phyloP scores from a whole-genome alignment of 2,113 vertebrate genomes.

The Nymphicus hollandicus region DNA sequence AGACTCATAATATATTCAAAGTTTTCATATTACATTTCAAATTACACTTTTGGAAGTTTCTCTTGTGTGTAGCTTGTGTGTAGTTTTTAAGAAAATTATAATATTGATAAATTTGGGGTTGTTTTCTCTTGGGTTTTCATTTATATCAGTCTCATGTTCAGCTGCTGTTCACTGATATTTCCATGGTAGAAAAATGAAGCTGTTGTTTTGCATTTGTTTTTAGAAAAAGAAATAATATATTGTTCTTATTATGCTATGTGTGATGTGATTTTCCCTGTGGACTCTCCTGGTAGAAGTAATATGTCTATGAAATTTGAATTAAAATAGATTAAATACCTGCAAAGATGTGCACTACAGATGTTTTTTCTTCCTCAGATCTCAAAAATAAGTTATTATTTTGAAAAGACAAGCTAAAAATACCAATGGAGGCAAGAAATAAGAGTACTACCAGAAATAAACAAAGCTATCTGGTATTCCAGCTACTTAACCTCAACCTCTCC shows the following conservation, averaged over 20 bases:
- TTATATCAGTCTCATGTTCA: slow-evolving; percentile 22
- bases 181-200: slow-evolving; percentile 9
- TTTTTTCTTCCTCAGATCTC: not conserved
- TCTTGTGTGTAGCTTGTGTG: not conserved
- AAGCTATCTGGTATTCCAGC: not conserved
- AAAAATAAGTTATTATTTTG: not conserved
- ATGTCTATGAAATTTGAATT: slow-evolving; percentile 59
- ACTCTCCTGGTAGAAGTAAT: slow-evolving; percentile 38
- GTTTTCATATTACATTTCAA: not conserved
- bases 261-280: slow-evolving; percentile 62
- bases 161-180: slow-evolving; percentile 68
- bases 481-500: not conserved
- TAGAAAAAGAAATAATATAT: not conserved
- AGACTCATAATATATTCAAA: not conserved
- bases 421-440: not conserved
- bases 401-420: not conserved
- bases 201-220: slow-evolving; percentile 30
- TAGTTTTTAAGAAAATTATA: not conserved
- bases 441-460: not conserved
- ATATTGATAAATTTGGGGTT: not conserved
- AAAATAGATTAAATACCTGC: slow-evolving; percentile 51
- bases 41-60: not conserved
- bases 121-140: not conserved
- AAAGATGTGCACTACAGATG: slow-evolving; percentile 28
- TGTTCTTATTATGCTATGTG: slow-evolving; percentile 42